Evolutionary conservation across 2,888 invertebrate genomes (phyloP).

Genomic region (Lottia gigantea): DNA sequence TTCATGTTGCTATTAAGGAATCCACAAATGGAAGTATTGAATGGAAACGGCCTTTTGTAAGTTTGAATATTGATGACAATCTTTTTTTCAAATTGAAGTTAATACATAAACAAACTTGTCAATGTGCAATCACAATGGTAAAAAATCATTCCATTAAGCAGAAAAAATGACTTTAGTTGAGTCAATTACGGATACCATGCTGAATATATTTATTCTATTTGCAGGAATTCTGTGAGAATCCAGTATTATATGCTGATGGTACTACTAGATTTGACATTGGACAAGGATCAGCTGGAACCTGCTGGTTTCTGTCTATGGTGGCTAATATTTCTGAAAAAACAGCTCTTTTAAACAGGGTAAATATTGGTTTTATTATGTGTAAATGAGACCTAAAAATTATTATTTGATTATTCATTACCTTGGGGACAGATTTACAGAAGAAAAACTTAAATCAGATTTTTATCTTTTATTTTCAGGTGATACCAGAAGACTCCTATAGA

Average conservation of each 20-base stretch:
- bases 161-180: too few species aligned
- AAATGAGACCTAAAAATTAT: too few species aligned
- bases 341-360: conserved; percentile 50
- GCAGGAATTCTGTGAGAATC: conserved; percentile 48
- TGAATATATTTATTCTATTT: too few species aligned
- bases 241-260: conserved; percentile 53
- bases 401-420: too few species aligned
- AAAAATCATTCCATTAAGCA: too few species aligned
- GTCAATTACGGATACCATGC: too few species aligned
- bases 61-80: conserved; percentile 9
- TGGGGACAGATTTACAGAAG: too few species aligned
- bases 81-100: too few species aligned
- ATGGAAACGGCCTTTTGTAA: conserved; percentile 57
- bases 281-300: conserved; percentile 59
- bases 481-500: conserved; percentile 53
- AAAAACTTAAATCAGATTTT: too few species aligned
- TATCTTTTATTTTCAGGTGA: conserved; percentile 43
- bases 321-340: conserved; percentile 51
- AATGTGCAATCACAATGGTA: too few species aligned
- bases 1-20: conserved; percentile 42
- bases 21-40: conserved; percentile 30
- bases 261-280: conserved; percentile 58
- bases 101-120: too few species aligned
- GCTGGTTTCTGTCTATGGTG: conserved; percentile 61
- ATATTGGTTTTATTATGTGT: background rate